Percentiles rank a stretch among this genome's conserved stretches.
These are phyloP conservation scores for Escarpia spicata DNA, from an alignment of 2,888 invertebrate genomes.

Conservation along the genomic window DNA sequence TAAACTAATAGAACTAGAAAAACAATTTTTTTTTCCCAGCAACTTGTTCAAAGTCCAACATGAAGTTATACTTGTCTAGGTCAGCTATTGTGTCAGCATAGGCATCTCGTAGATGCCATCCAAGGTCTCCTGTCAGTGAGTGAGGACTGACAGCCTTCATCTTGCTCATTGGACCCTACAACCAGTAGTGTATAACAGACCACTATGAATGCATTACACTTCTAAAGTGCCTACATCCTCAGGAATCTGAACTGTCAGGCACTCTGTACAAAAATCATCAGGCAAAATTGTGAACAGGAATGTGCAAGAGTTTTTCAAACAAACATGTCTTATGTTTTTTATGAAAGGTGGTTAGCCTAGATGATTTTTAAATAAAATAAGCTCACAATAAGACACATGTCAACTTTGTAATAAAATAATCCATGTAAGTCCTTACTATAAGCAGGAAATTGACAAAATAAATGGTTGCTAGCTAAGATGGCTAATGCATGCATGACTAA, in stretches of 20 bases:
- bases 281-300: too few relatives aligned
- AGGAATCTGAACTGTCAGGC: too few relatives aligned
- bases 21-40: neutral
- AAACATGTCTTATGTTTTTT: too few relatives aligned
- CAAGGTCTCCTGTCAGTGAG: conserved; percentile 60
- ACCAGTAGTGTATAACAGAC: neutral
- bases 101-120: conserved; percentile 61
- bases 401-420: too few relatives aligned
- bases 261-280: too few relatives aligned
- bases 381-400: too few relatives aligned
- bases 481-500: neutral
- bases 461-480: too few relatives aligned
- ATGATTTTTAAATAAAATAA: too few relatives aligned
- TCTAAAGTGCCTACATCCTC: neutral
- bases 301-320: too few relatives aligned
- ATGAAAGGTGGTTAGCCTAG: too few relatives aligned
- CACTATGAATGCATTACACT: neutral
- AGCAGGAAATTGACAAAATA: too few relatives aligned
- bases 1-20: neutral
- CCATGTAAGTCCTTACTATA: too few relatives aligned
- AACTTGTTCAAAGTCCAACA: neutral
- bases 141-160: conserved; percentile 60
- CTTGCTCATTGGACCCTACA: conserved; percentile 61
- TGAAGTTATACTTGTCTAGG: conserved; percentile 50
- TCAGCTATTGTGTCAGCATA: conserved; percentile 57